phyloP scores from a whole-genome alignment of 1,140 invertebrate genomes.

The Lanistes nyassanus region DNA sequence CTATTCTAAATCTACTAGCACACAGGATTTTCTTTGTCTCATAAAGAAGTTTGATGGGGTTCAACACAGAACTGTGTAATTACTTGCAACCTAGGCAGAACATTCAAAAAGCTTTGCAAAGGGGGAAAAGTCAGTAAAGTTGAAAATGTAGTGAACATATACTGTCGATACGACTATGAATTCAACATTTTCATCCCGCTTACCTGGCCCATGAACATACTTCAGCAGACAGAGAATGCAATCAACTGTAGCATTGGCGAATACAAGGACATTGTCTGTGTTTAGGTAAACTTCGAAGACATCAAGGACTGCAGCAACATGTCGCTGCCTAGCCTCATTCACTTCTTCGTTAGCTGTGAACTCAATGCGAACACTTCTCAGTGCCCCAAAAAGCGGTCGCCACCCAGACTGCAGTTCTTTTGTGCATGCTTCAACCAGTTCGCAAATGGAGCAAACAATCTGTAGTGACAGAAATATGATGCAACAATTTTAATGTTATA shows the following conservation, averaged over 20 bases:
- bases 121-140: no score
- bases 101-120: no score
- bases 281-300: conserved; percentile 92
- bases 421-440: conserved; percentile 92
- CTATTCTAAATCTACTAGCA: no score
- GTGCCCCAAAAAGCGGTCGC: conserved; percentile 89
- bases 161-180: no score
- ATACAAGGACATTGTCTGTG: conserved; percentile 91
- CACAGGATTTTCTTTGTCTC: no score
- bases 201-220: conserved; percentile 73
- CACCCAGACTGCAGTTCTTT: conserved; percentile 93
- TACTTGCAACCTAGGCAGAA: no score
- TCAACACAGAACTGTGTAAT: background rate
- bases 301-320: conserved; percentile 82
- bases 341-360: conserved; percentile 63
- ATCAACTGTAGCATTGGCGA: conserved; percentile 92
- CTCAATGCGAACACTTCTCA: conserved; percentile 79
- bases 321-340: conserved; percentile 66
- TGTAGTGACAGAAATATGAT: conserved; percentile 67
- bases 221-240: conserved; percentile 89
- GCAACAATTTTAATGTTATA: background rate
- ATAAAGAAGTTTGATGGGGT: no score
- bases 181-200: conserved; percentile 21
- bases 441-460: conserved; percentile 94
- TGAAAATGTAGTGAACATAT: no score